Evolutionary conservation across 2,797 vertebrate genomes (phyloP), one percentile per base, ranked within the genome.

Genomic region (Apogon hyalosoma): DNA sequence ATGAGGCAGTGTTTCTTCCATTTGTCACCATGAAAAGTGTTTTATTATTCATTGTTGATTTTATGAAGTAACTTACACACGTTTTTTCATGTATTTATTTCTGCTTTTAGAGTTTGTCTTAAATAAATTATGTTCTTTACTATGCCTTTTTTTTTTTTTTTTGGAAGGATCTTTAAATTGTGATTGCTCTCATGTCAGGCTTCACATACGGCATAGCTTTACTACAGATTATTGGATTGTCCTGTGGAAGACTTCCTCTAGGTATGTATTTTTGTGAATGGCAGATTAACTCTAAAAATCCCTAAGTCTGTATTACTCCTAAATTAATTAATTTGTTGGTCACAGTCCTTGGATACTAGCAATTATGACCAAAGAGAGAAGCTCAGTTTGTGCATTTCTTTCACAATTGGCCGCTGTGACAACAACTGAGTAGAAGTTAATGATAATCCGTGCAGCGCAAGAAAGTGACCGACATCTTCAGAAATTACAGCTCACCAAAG

Each of bases 101-200:
- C 80, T 85, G 79, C 78, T 87, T 31, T 90, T 91, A 87, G 86
- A 87, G 78, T 89, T 85, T 89, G 85, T 93, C 88, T 91, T 90
- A 79, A 94, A 94, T 94, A 94, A 94, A 94, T 94, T 85, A 90
- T 92, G 87, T 88, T 92, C 79, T 88, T 87, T 85, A 84, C 67
- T 84, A 82, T 39, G 40, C 81, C 18, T 19, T 52, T 60, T 70
- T 71, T 60, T 45, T 33, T 71, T 18, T 11, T 43, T 43, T 43
- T n/a, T 43, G 5, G 14, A 15, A 6, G 13, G 13, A 19, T 59
- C 9, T 18, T 51, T 15, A 4, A 36, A 36, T 36, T 36, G 43
- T 49, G 43, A 13, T 3, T 31, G 3, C 16, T 63, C 9, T 7
- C 5, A 13, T 14, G 4, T 3, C 21, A 43, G 21, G 52, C 45